Evolutionary conservation across 2,113 vertebrate species (phyloP).

Genomic region (Philantomba maxwellii): DNA sequence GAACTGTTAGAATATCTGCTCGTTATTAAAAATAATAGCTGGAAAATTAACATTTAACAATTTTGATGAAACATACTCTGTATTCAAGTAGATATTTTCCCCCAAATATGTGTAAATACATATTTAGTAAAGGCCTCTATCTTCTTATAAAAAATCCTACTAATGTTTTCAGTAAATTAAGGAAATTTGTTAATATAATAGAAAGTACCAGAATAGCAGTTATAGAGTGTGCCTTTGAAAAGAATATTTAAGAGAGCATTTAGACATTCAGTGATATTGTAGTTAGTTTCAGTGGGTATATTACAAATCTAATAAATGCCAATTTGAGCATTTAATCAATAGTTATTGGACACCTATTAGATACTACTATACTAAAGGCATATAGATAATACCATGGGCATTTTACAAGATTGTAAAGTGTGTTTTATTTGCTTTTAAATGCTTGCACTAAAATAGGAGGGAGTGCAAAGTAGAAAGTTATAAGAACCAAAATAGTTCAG

Average conservation of each 20-base stretch:
- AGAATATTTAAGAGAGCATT: background rate
- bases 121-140: background rate
- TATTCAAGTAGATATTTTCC: background rate
- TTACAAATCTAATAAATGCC: background rate
- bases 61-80: background rate
- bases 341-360: background rate
- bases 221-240: background rate
- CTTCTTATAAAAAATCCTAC: background rate
- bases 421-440: constrained; percentile 8
- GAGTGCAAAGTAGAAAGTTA: background rate
- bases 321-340: background rate
- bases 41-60: background rate
- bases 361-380: background rate
- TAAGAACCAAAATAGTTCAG: background rate
- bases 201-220: background rate
- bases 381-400: background rate
- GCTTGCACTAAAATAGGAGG: background rate
- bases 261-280: background rate
- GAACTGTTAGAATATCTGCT: background rate
- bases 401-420: background rate
- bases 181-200: background rate
- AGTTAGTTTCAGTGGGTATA: background rate
- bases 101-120: background rate
- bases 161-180: background rate
- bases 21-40: background rate